phyloP scores from a whole-genome alignment of 1,140 invertebrate species.

The Xylocopa sonorina region DNA sequence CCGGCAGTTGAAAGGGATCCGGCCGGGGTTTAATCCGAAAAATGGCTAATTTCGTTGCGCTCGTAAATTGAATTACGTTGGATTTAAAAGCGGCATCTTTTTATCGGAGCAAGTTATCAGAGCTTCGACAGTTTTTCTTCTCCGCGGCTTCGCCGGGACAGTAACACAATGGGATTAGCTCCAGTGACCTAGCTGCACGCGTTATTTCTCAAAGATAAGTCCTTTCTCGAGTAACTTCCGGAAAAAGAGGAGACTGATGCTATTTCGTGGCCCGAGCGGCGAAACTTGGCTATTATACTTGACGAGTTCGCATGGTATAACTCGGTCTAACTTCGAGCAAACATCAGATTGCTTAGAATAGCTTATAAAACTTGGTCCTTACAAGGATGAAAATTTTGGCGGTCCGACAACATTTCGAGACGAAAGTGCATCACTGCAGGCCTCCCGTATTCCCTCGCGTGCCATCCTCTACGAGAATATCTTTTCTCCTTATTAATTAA shows the following conservation, averaged over 20 bases:
- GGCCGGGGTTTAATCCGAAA: too few relatives aligned
- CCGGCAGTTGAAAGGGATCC: neutral
- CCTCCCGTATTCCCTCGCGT: too few relatives aligned
- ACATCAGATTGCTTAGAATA: slow-evolving; percentile 35
- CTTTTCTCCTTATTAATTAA: too few relatives aligned
- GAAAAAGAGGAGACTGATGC: slow-evolving; percentile 4
- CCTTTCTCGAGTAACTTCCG: neutral
- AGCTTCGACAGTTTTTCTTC: neutral
- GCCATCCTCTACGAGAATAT: too few relatives aligned
- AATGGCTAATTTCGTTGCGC: too few relatives aligned
- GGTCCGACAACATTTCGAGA: neutral
- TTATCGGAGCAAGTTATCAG: too few relatives aligned
- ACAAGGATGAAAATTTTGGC: neutral
- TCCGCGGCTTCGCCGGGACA: too few relatives aligned
- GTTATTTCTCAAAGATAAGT: slow-evolving; percentile 11
- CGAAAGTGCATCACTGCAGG: too few relatives aligned
- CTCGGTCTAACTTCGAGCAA: slow-evolving; percentile 26
- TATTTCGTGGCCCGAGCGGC: neutral
- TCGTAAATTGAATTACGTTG: too few relatives aligned
- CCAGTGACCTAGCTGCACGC: neutral
- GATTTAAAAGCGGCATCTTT: too few relatives aligned
- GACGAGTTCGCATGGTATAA: slow-evolving; percentile 28
- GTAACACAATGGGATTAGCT: slow-evolving; percentile 6
- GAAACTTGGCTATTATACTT: slow-evolving; percentile 31
- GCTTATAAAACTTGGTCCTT: slow-evolving; percentile 27